Evolutionary conservation across 2,113 vertebrate species (phyloP).

Genomic region (Chionis minor): DNA sequence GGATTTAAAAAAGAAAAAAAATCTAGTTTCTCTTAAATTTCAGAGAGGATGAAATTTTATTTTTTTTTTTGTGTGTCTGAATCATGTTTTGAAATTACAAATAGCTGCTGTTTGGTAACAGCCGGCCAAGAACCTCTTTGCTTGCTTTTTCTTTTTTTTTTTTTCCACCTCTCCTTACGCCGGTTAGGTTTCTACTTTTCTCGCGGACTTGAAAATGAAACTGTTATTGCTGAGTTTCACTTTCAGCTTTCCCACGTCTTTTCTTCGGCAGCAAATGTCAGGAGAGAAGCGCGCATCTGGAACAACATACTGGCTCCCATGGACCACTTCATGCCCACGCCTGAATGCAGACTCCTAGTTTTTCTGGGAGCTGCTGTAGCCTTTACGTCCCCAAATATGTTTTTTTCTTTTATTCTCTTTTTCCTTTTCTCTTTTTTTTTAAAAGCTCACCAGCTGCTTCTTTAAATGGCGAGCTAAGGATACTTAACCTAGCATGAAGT

Average conservation of each 20-base stretch:
- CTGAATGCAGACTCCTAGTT: not conserved
- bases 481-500: not conserved
- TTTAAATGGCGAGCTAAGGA: not conserved
- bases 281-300: not conserved
- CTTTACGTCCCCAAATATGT: not conserved
- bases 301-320: not conserved
- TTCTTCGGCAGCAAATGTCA: not conserved
- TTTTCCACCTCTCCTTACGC: not conserved
- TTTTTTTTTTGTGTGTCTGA: not conserved
- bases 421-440: fast-evolving
- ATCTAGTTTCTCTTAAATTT: not conserved
- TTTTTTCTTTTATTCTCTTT: fast-evolving
- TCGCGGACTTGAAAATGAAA: constrained; percentile 18
- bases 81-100: not conserved
- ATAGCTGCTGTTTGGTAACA: not conserved
- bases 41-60: not conserved
- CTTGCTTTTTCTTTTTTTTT: not conserved
- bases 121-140: not conserved
- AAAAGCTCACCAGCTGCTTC: not conserved
- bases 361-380: not conserved
- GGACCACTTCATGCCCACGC: fast-evolving
- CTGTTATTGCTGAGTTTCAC: constrained; percentile 17
- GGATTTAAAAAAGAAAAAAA: not conserved
- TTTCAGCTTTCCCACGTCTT: constrained; percentile 16
- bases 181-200: not conserved